Percentiles rank a stretch among this genome's conserved stretches.
phyloP scores from a whole-genome alignment of 2,113 vertebrate genomes.

The Nesoenas mayeri region DNA sequence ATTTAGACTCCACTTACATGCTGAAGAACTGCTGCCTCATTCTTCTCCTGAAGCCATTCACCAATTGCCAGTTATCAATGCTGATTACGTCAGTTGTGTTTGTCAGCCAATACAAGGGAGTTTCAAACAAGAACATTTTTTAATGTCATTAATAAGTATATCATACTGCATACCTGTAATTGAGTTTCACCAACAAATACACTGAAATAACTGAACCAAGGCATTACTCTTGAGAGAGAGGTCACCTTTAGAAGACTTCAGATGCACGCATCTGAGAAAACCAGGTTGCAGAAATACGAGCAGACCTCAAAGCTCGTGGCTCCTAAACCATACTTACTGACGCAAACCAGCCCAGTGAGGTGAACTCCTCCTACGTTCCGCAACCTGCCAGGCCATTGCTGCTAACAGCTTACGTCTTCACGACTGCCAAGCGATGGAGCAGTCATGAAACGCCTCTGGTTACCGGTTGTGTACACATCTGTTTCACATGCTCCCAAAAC shows the following conservation, averaged over 20 bases:
- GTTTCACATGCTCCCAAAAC: conserved; percentile 66
- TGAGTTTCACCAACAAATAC: conserved; percentile 74
- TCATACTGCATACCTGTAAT: conserved; percentile 82
- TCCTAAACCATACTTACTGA: conserved; percentile 68
- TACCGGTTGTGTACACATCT: conserved; percentile 62
- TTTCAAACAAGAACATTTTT: conserved; percentile 73
- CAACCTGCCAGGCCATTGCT: conserved; percentile 50
- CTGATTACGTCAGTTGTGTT: neutral
- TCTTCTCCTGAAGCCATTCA: neutral
- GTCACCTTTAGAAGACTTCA: conserved; percentile 52
- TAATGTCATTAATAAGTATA: conserved; percentile 39
- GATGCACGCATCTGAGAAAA: conserved; percentile 58
- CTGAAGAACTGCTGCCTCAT: neutral
- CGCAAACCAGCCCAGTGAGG: conserved; percentile 62
- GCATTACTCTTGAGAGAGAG: conserved; percentile 36
- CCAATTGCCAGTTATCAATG: neutral
- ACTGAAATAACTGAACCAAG: conserved; percentile 70
- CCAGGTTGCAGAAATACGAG: conserved; percentile 66
- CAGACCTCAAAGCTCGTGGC: conserved; percentile 64
- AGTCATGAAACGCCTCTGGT: conserved; percentile 51
- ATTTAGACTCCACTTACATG: neutral
- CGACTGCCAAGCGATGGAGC: conserved; percentile 57
- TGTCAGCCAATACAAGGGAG: conserved; percentile 58
- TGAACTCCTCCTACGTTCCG: conserved; percentile 70
- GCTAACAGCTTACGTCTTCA: conserved; percentile 54